These are phyloP conservation scores for Diprion similis DNA, from an alignment of 1,140 invertebrate genomes.

Conservation along the genomic window DNA sequence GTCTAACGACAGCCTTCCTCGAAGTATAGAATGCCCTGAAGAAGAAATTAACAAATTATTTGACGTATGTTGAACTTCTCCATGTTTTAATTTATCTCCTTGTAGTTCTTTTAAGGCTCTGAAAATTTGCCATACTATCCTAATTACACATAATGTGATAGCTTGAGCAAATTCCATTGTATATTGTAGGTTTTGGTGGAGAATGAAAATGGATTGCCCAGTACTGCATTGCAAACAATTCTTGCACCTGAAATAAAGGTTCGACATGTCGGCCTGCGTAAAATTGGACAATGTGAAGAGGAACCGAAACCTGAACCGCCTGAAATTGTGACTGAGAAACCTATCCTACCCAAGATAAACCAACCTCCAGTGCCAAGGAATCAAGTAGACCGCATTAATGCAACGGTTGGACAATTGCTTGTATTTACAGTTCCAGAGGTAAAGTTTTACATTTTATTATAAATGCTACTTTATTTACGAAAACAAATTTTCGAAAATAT, in stretches of 20 bases:
- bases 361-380: constrained; percentile 79
- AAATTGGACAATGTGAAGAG: constrained; percentile 70
- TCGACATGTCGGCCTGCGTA: constrained; percentile 67
- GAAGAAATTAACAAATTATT: constrained; percentile 74
- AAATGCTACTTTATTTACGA: constrained; percentile 16
- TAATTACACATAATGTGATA: neutral
- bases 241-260: constrained; percentile 71
- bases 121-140: no score
- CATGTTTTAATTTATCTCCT: constrained; percentile 10
- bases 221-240: constrained; percentile 61
- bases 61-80: constrained; percentile 61
- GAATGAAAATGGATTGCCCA: constrained; percentile 63
- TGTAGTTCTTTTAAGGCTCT: neutral
- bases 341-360: constrained; percentile 63
- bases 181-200: constrained; percentile 64
- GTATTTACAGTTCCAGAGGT: constrained; percentile 81
- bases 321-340: constrained; percentile 61
- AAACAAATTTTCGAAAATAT: neutral
- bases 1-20: constrained; percentile 87
- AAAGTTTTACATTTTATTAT: constrained; percentile 37
- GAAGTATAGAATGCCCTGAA: constrained; percentile 74
- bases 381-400: constrained; percentile 84
- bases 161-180: constrained; percentile 22
- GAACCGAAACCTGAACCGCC: constrained; percentile 45
- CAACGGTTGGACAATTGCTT: constrained; percentile 78